Conservation (phyloP, 2,113 vertebrate genomes). For the Eolophus roseicapilla region DNA sequence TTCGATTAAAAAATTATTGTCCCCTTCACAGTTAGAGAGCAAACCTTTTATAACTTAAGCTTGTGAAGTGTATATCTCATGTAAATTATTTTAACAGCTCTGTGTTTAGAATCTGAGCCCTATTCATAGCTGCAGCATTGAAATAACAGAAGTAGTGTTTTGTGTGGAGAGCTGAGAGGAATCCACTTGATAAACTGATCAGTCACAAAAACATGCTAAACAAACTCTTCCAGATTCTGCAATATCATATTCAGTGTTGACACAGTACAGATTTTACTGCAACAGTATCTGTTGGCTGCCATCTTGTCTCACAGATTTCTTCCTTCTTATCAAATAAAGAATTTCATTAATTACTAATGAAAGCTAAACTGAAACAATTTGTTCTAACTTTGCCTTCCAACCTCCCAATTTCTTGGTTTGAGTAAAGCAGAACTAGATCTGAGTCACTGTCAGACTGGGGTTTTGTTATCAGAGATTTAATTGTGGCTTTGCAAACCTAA, state of each 20-base stretch:
- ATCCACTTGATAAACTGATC: neutral
- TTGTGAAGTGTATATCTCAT: neutral
- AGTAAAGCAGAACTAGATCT: neutral
- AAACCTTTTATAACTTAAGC: neutral
- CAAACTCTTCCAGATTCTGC: neutral
- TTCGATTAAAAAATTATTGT: neutral
- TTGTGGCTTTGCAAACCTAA: neutral
- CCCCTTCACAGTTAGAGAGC: neutral
- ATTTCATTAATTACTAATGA: neutral
- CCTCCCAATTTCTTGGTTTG: neutral
- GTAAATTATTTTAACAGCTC: neutral
- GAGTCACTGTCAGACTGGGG: neutral
- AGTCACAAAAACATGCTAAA: neutral
- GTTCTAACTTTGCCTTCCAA: neutral
- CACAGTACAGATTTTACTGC: neutral
- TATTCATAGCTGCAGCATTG: neutral
- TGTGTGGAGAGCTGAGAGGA: neutral
- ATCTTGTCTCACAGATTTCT: neutral
- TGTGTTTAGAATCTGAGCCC: neutral
- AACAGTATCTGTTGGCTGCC: neutral
- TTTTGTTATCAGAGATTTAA: neutral
- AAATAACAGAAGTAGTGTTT: neutral
- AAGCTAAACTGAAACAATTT: neutral
- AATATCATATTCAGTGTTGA: neutral
- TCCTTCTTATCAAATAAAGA: neutral